Evolutionary conservation across 2,888 invertebrate species (phyloP).

Genomic region (Chrysina gloriosa): DNA sequence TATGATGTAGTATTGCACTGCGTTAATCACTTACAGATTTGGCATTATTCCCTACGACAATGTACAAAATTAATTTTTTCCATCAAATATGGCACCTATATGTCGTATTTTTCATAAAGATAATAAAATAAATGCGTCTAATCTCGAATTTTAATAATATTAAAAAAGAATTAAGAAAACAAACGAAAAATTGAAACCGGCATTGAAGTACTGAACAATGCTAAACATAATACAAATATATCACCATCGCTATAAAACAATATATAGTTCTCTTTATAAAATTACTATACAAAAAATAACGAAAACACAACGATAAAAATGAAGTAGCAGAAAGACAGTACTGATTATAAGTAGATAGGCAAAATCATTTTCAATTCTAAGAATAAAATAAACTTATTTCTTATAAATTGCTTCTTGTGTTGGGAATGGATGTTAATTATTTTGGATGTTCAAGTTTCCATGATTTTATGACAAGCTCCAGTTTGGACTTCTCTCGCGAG

Average conservation of each 20-base stretch:
- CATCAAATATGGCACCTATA: slow-evolving; percentile 18
- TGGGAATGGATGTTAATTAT: too few species aligned
- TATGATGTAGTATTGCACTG: slow-evolving; percentile 44
- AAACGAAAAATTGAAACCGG: not conserved
- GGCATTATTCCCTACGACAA: slow-evolving; percentile 23
- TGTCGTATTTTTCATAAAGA: not conserved
- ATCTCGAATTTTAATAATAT: not conserved
- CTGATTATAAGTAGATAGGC: not conserved
- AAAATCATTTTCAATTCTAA: too few species aligned
- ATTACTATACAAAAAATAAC: slow-evolving; percentile 38
- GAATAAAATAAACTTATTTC: too few species aligned
- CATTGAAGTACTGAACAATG: slow-evolving; percentile 29
- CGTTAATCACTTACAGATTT: slow-evolving; percentile 35
- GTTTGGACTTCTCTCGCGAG: too few species aligned
- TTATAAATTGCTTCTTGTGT: too few species aligned
- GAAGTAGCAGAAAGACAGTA: slow-evolving; percentile 14
- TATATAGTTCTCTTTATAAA: slow-evolving; percentile 35
- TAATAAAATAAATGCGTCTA: not conserved
- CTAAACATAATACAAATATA: slow-evolving; percentile 28
- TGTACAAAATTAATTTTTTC: not conserved
- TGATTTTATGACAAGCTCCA: too few species aligned
- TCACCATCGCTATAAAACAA: slow-evolving; percentile 38
- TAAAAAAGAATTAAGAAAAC: slow-evolving; percentile 8
- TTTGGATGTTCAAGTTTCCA: too few species aligned
- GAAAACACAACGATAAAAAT: slow-evolving; percentile 33